Base-by-base conservation (phyloP, 2,797 vertebrate species). In the Acridotheres tristis region DNA sequence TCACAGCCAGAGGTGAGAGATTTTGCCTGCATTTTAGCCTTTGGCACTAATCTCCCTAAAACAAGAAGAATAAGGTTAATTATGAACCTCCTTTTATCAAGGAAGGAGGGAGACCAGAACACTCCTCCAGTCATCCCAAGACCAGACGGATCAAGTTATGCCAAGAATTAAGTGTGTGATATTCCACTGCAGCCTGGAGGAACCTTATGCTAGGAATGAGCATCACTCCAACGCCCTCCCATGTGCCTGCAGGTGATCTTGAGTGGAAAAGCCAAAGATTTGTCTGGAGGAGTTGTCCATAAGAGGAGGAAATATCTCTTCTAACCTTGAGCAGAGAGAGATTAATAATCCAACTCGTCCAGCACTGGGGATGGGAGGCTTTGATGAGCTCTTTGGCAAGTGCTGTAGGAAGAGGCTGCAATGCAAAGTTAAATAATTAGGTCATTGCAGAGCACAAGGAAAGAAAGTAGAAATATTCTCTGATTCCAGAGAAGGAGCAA, bases 391-490 rank as follows among this genome's bases (percentile, higher is more conserved):
- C 69, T 72, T 84, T 86, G 84, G 88, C 92, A 93, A 88, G 57
- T 23, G 53, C 69, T 58, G 36, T 42, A 92, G 85, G 61, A 97
- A 93, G 85, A 91, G 34, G 74, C 68, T 96, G 67, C 86, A 89
- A 63, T 4, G 50, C 75, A 69, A 95, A 92, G 93, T 96, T 93
- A 95, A 89, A 54, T 88, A 96, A 95, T 94, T 93, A 90, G 94
- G 82, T 91, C 11, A 8, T 40, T 88, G 67, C 69, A 87, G 25
- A 95, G 73, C 63, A 86, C 58, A 30, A 80, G 51, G 51, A 90
- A 91, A 79, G 29, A 53, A 94, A 94, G 55, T 21, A 53, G 42
- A 74, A 96, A 87, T 47, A 4, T 48, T n/a, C 68, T 59, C 47
- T 76, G 51, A 75, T 88, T 85, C 66, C 68, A 76, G 71, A 50